These are phyloP conservation scores for Euplagia quadripunctaria DNA, from an alignment of 2,888 invertebrate genomes.

Conservation along the genomic window DNA sequence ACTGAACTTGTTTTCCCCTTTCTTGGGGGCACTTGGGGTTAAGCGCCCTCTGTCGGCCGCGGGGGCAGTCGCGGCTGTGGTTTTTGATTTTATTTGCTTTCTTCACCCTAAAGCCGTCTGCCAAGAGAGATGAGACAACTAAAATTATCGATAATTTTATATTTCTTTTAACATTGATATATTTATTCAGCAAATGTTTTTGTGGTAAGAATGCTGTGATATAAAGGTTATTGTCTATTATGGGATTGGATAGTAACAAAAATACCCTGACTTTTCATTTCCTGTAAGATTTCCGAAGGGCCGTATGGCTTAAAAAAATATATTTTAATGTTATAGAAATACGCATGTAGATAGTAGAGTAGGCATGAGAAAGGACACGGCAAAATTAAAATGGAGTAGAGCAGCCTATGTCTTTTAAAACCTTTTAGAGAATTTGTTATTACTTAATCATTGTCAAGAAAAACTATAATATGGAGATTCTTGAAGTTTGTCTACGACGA, in stretches of 20 bases:
- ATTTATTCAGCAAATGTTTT: no score
- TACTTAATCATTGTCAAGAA: neutral
- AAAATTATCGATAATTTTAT: slow-evolving; percentile 7
- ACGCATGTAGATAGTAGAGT: no score
- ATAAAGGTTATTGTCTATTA: neutral
- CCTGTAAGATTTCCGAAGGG: no score
- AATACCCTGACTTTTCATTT: neutral
- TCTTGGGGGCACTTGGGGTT: slow-evolving; percentile 23
- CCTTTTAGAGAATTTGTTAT: neutral
- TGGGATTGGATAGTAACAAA: neutral
- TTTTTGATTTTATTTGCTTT: slow-evolving; percentile 47
- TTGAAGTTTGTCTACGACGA: neutral
- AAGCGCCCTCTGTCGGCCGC: slow-evolving; percentile 19
- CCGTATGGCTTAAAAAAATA: no score
- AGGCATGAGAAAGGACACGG: no score
- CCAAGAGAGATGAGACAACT: slow-evolving; percentile 21
- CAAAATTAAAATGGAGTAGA: neutral
- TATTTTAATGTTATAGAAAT: no score
- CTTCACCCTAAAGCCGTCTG: slow-evolving; percentile 27
- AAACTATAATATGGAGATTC: neutral
- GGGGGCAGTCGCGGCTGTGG: slow-evolving; percentile 26
- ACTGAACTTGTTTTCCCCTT: slow-evolving; percentile 22
- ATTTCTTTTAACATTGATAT: neutral
- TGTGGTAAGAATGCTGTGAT: no score
- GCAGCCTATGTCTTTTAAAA: neutral